Percentiles rank a stretch among this genome's conserved stretches.
These are phyloP conservation scores for Eospalax fontanierii DNA, from an alignment of 2,797 vertebrate species.

Conservation along the genomic window DNA sequence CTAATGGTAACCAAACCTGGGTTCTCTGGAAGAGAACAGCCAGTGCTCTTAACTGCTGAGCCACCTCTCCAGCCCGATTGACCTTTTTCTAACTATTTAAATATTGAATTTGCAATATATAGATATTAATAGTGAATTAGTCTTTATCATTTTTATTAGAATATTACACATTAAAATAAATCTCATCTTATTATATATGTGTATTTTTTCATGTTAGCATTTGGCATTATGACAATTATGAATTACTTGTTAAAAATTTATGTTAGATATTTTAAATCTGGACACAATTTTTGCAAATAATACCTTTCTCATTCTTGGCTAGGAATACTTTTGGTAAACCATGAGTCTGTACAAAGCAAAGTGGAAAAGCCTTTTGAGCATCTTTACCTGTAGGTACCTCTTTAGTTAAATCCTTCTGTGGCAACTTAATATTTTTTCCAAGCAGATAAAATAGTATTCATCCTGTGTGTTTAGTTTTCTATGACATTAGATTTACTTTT, in stretches of 20 bases:
- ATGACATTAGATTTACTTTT: constrained; percentile 45
- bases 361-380: not conserved
- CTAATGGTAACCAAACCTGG: no score
- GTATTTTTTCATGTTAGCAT: not conserved
- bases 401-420: constrained; percentile 18
- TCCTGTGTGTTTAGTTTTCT: constrained; percentile 35
- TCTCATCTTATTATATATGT: not conserved
- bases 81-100: constrained; percentile 5
- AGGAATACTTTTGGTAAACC: constrained; percentile 36
- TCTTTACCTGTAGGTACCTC: not conserved
- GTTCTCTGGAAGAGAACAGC: no score
- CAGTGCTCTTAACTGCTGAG: no score
- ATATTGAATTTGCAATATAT: not conserved
- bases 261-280: constrained; percentile 23
- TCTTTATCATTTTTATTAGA: constrained; percentile 60
- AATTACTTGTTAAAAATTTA: not conserved
- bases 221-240: not conserved
- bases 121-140: constrained; percentile 13
- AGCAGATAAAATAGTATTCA: not conserved
- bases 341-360: constrained; percentile 22
- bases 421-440: constrained; percentile 36
- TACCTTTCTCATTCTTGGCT: not conserved
- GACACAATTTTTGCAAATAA: not conserved
- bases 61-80: no score
- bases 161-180: constrained; percentile 16